Evolutionary conservation across 2,888 invertebrate species (phyloP).

Genomic region (Drosophila suboccidentalis): DNA sequence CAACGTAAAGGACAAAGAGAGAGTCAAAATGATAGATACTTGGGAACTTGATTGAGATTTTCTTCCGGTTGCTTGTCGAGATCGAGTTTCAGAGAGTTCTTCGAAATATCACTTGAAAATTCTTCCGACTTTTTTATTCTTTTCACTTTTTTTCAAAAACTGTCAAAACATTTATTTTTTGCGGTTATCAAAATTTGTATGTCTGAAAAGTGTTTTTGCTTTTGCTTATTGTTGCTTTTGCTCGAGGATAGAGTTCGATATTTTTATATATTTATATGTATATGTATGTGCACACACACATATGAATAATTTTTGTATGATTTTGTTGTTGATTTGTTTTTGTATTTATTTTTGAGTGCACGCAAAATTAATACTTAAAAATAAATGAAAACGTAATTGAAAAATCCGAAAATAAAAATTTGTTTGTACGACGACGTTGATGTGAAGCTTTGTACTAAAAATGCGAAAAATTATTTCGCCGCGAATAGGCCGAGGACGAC

Average conservation of each 20-base stretch:
- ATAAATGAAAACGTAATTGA: constrained; percentile 85
- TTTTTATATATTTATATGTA: constrained; percentile 9
- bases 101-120: constrained; percentile 59
- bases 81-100: constrained; percentile 50
- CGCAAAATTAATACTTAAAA: constrained; percentile 82
- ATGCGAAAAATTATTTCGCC: constrained; percentile 84
- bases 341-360: constrained; percentile 74
- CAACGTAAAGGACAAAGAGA: constrained; percentile 60
- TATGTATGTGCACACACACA: constrained; percentile 51
- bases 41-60: constrained; percentile 44
- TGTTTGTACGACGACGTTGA: constrained; percentile 85
- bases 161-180: constrained; percentile 40
- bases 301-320: constrained; percentile 59
- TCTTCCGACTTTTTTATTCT: constrained; percentile 36
- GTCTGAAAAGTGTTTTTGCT: constrained; percentile 43
- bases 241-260: constrained; percentile 50
- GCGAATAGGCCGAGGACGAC: constrained; percentile 81
- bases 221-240: constrained; percentile 56
- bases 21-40: constrained; percentile 51
- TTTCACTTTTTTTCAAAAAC: constrained; percentile 37
- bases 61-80: constrained; percentile 51
- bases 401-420: constrained; percentile 83
- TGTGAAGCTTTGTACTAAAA: constrained; percentile 85
- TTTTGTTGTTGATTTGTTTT: constrained; percentile 52
- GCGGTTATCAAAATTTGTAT: constrained; percentile 19